Percentiles rank a stretch among this genome's conserved stretches.
These are phyloP conservation scores for Porites evermanni DNA, from an alignment of 92 coral and sea anemone species.

Conservation along the genomic window DNA sequence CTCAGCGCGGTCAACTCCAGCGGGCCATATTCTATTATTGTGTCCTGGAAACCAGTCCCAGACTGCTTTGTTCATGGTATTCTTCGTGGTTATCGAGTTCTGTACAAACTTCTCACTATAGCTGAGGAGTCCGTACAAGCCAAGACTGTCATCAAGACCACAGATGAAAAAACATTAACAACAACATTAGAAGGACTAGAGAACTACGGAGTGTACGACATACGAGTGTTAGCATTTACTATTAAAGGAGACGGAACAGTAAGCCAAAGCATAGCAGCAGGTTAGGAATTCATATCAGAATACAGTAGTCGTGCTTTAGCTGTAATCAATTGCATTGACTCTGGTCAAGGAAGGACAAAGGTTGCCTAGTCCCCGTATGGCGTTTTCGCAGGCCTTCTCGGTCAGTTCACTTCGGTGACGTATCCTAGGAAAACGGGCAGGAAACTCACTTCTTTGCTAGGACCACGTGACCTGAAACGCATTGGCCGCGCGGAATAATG, in stretches of 20 bases:
- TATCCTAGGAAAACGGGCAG: no score
- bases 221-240: slow-evolving; percentile 71
- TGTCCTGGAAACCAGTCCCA: slow-evolving; percentile 76
- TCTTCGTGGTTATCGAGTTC: slow-evolving; percentile 73
- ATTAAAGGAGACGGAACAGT: slow-evolving; percentile 74
- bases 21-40: slow-evolving; percentile 48
- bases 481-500: no score
- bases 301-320: no score
- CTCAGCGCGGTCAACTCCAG: slow-evolving; percentile 55
- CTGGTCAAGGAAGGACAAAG: background rate
- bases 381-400: no score
- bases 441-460: no score
- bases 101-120: slow-evolving; percentile 44
- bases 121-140: slow-evolving; percentile 43
- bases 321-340: background rate
- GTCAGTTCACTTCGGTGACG: no score
- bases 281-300: slow-evolving; percentile 8
- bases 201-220: slow-evolving; percentile 68
- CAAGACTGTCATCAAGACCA: slow-evolving; percentile 27
- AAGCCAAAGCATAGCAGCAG: slow-evolving; percentile 53
- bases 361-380: no score
- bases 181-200: slow-evolving; percentile 39
- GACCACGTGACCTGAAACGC: no score
- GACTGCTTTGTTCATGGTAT: slow-evolving; percentile 71
- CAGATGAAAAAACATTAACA: slow-evolving; percentile 20